Base-by-base conservation (phyloP, 1,140 invertebrate genomes). In the Cydia amplana region DNA sequence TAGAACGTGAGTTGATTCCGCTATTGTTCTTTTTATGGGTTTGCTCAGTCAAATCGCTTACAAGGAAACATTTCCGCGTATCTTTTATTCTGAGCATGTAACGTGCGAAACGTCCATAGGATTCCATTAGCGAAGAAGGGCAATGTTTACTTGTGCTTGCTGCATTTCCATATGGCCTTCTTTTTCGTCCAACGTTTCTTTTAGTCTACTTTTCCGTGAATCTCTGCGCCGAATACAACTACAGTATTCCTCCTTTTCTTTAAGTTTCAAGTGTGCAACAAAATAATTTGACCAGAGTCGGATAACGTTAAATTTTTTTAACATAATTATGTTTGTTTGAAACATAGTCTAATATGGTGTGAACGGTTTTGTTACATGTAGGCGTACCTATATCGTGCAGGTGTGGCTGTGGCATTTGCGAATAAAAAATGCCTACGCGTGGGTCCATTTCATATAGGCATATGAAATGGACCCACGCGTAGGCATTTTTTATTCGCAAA, bases 11-110 rank as follows among this genome's bases (percentile, higher is more conserved):
- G 18, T 60, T 3, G 20, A 23, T 9, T 23, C 2, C 55, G 18
- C 55, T 60, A 60, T 60, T 20, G 55, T 60, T 60, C 55, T 23
- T 60, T 60, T 60, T 23, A 60, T 60, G 55, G 6, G 6, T 67
- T 67, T 36, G 28, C n/a, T 16, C 14, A 36, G 64, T 70, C 32
- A 70, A 36, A 36, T 36, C 65, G 2, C 32, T 18, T 70, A 18
- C 16, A 20, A 32, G 65, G 65, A 70, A 70, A 70, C n/a, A 9
- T 70, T 70, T 70, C 65, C 65, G 65, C 16, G 49, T 18, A 51
- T 18, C 49, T 51, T 51, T 51, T 51, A 51, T 51, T 51, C 49
- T 51, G n/a, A n/a, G 49, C 49, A 51, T 51, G 46, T 49, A 49
- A 49, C 4, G 51, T 2, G n/a, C 51, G 18, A 60, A 20, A 60